Conservation (phyloP, 1,140 invertebrate species). For the Drosophila arawakana region DNA sequence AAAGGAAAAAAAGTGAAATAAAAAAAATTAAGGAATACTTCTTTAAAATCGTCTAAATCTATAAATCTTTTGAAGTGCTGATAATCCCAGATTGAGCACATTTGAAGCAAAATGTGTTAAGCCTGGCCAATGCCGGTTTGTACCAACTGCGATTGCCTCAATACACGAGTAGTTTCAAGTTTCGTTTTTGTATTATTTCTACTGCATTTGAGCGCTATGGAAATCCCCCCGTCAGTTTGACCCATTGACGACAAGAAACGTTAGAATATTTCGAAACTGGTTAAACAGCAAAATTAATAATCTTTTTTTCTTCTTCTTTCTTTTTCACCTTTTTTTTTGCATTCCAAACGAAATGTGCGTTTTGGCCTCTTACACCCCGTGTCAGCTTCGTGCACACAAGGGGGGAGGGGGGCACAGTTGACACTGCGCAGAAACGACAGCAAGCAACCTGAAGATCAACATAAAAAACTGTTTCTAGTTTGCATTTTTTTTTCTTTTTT, state of each 20-base stretch:
- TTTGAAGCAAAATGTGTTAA: background rate
- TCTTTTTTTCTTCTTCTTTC: background rate
- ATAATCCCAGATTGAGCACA: background rate
- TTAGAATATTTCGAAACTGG: conserved; percentile 26
- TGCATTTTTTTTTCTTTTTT: conserved; percentile 18
- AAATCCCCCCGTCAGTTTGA: conserved; percentile 8
- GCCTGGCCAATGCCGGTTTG: conserved; percentile 4
- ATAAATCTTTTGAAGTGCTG: too few species aligned
- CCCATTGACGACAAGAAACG: conserved; percentile 8
- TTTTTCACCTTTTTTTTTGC: conserved; percentile 33
- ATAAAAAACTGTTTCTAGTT: conserved; percentile 17
- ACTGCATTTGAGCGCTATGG: background rate
- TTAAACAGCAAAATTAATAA: background rate
- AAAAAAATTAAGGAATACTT: too few species aligned
- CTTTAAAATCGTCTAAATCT: too few species aligned
- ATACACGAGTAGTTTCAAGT: too few species aligned
- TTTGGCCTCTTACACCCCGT: background rate
- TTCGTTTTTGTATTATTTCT: conserved; percentile 1
- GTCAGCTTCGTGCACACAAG: conserved; percentile 19
- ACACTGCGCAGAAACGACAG: conserved; percentile 6
- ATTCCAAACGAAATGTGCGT: conserved; percentile 31
- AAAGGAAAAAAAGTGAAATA: too few species aligned
- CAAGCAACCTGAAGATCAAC: conserved; percentile 6
- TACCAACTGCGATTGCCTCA: background rate
- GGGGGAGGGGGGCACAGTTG: conserved; percentile 7